phyloP scores from a whole-genome alignment of 2,888 invertebrate genomes.

The Mechanitis messenoides region DNA sequence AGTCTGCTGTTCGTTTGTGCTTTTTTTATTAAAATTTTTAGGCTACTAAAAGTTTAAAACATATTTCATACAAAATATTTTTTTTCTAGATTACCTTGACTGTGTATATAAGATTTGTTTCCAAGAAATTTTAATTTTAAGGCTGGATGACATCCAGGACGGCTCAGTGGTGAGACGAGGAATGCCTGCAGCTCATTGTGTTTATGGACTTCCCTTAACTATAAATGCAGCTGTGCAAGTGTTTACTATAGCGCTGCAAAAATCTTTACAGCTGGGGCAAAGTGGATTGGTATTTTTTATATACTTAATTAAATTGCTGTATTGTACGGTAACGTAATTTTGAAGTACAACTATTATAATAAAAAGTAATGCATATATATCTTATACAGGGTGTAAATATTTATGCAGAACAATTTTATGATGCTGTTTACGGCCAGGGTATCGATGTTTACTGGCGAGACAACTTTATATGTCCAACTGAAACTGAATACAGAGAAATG shows the following conservation, averaged over 20 bases:
- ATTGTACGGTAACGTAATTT: no score
- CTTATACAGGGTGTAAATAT: conserved; percentile 8
- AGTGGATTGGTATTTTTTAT: background rate
- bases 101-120: no score
- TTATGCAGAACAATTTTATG: background rate
- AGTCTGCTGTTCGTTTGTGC: conserved; percentile 3
- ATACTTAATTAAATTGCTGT: background rate
- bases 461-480: conserved; percentile 12
- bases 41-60: background rate
- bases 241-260: conserved; percentile 4
- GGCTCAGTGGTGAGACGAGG: conserved; percentile 18
- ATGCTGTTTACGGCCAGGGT: conserved; percentile 9
- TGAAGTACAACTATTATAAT: background rate
- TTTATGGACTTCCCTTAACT: conserved; percentile 23
- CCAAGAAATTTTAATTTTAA: background rate
- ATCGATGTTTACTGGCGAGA: conserved; percentile 11
- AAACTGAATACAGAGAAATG: conserved; percentile 11
- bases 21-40: background rate
- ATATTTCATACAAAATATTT: background rate
- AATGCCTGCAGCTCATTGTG: conserved; percentile 42
- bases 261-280: conserved; percentile 4
- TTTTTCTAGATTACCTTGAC: no score
- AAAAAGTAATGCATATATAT: no score
- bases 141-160: conserved; percentile 21
- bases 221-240: conserved; percentile 17